phyloP scores from a whole-genome alignment of 2,888 invertebrate genomes.

The Philereme transversata region DNA sequence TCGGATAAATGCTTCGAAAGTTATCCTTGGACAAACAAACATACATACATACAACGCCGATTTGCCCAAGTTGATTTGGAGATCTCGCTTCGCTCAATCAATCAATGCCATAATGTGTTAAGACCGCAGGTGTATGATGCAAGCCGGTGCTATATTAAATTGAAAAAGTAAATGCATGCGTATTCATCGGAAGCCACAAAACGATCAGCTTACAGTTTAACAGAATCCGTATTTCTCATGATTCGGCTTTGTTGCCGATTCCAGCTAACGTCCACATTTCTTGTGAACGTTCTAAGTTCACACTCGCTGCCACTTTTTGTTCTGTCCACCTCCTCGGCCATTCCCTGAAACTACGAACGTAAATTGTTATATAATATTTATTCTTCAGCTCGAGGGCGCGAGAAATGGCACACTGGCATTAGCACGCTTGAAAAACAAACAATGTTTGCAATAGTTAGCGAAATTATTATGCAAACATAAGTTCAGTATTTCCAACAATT shows the following conservation, averaged over 20 bases:
- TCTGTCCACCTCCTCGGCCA: slow-evolving; percentile 39
- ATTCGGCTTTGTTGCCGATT: slow-evolving; percentile 52
- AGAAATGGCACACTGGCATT: slow-evolving; percentile 29
- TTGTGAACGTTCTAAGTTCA: slow-evolving; percentile 40
- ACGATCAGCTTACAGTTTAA: slow-evolving; percentile 57
- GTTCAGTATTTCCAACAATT: slow-evolving; percentile 19
- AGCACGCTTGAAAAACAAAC: slow-evolving; percentile 31
- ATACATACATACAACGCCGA: too few relatives aligned
- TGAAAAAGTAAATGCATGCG: slow-evolving; percentile 27
- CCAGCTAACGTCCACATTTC: slow-evolving; percentile 43
- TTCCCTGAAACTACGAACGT: slow-evolving; percentile 33
- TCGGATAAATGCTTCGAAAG: too few relatives aligned
- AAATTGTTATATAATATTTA: slow-evolving; percentile 30
- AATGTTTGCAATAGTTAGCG: slow-evolving; percentile 24
- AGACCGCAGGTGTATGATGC: not conserved
- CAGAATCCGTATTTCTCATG: slow-evolving; percentile 55
- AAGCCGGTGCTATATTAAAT: slow-evolving; percentile 12
- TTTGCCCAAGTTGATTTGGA: too few relatives aligned
- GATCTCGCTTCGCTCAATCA: too few relatives aligned
- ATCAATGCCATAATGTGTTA: too few relatives aligned
- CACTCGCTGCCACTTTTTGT: slow-evolving; percentile 42
- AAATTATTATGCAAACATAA: slow-evolving; percentile 25
- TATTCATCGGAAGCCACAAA: slow-evolving; percentile 41
- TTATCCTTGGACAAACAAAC: too few relatives aligned
- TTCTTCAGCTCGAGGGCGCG: slow-evolving; percentile 23